Evolutionary conservation across 1,140 invertebrate genomes (phyloP).

Genomic region (Periplaneta americana): DNA sequence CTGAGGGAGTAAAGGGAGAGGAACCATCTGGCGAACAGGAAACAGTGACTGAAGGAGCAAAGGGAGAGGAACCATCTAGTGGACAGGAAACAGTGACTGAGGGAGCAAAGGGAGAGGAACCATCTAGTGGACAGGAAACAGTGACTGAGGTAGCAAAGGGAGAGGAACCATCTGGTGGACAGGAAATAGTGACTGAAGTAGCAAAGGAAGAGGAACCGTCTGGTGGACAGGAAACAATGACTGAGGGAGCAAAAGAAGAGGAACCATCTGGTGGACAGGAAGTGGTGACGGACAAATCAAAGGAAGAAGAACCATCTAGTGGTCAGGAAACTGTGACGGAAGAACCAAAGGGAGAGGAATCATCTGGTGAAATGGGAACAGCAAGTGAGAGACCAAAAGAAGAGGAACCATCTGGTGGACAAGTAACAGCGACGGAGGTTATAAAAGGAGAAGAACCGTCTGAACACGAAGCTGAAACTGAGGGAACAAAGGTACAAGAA

Average conservation of each 20-base stretch:
- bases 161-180: background rate
- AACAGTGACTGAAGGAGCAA: background rate
- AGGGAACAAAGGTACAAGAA: background rate
- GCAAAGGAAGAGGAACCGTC: background rate
- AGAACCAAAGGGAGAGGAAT: background rate
- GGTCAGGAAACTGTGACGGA: constrained; percentile 5
- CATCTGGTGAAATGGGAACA: constrained; percentile 13
- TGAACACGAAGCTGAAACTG: background rate
- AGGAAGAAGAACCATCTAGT: background rate
- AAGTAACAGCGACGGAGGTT: background rate
- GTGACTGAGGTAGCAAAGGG: background rate
- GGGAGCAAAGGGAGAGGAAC: background rate
- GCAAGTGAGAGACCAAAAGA: background rate
- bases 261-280: background rate
- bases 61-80: background rate
- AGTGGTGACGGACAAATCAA: constrained; percentile 8
- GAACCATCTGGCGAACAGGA: background rate
- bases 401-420: background rate
- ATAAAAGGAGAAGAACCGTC: background rate
- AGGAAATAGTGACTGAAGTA: background rate
- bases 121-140: background rate
- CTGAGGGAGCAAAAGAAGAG: background rate
- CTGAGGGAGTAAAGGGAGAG: background rate
- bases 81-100: background rate
- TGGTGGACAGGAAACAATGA: background rate